Evolutionary conservation across 2,113 vertebrate species (phyloP).

Genomic region (Gymnogyps californianus): DNA sequence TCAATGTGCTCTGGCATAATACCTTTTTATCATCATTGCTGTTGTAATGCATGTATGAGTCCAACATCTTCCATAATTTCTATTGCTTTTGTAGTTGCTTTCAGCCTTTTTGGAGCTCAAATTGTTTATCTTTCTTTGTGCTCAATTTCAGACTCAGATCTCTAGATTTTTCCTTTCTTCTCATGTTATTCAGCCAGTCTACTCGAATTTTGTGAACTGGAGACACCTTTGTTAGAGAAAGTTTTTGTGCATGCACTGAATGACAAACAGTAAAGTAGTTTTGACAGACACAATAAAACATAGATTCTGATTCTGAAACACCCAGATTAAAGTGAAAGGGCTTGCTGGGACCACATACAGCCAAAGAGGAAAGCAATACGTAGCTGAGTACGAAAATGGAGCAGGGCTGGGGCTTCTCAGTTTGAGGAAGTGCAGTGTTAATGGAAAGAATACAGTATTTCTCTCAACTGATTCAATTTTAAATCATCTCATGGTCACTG

Average conservation of each 20-base stretch:
- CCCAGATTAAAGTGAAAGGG: neutral
- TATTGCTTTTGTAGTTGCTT: neutral
- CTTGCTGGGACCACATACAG: neutral
- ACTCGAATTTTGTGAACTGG: neutral
- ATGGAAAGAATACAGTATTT: neutral
- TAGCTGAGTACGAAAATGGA: neutral
- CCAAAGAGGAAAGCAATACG: neutral
- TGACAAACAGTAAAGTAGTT: neutral
- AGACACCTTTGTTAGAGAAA: neutral
- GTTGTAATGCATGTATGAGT: neutral
- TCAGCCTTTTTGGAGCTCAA: neutral
- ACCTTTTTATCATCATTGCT: neutral
- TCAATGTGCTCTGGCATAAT: neutral
- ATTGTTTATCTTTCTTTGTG: neutral
- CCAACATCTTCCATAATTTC: neutral
- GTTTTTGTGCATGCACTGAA: neutral
- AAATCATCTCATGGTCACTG: neutral
- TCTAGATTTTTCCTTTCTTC: neutral
- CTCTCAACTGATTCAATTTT: neutral
- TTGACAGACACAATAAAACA: neutral
- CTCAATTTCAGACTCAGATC: neutral
- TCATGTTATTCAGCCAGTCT: neutral
- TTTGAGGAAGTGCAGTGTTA: neutral
- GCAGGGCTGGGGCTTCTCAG: neutral
- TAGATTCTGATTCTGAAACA: neutral